Conservation (phyloP, 2,113 vertebrate species). For the Morone chrysops region DNA sequence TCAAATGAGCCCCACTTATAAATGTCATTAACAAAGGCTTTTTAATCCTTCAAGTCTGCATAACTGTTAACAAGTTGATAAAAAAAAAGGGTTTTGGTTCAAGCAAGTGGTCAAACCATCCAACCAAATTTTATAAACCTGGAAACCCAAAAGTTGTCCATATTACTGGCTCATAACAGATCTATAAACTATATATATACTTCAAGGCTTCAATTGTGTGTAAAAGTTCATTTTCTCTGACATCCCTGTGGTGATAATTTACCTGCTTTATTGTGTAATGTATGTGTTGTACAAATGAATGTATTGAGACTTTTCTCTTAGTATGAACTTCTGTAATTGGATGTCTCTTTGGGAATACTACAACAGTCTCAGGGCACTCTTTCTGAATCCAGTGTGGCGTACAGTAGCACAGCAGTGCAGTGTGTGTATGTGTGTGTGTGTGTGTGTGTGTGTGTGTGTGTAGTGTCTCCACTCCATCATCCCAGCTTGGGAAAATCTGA, state of each 20-base stretch:
- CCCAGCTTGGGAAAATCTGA: constrained; percentile 46
- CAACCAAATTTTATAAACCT: too few species aligned
- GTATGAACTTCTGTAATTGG: background rate
- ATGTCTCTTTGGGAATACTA: background rate
- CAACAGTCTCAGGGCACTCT: constrained; percentile 3
- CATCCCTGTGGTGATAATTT: background rate
- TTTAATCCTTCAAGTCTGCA: background rate
- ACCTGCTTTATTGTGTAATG: too few species aligned
- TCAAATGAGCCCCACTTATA: background rate
- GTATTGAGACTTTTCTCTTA: background rate
- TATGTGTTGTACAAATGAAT: too few species aligned
- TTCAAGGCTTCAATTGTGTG: background rate
- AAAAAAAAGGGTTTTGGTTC: background rate
- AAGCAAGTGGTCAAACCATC: background rate
- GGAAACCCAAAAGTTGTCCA: too few species aligned
- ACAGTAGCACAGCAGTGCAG: constrained; percentile 2
- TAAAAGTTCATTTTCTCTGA: background rate
- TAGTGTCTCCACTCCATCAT: constrained; percentile 25
- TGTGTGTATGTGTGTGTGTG: constrained; percentile 5
- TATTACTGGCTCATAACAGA: background rate
- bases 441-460: constrained; percentile 9
- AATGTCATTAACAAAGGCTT: background rate
- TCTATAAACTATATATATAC: background rate
- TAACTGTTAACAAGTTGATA: background rate
- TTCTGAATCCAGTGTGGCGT: constrained; percentile 13